Evolutionary conservation across 2,888 invertebrate genomes (phyloP), one percentile per base, ranked within the genome.

Genomic region (Nephrocerus scutellatus): DNA sequence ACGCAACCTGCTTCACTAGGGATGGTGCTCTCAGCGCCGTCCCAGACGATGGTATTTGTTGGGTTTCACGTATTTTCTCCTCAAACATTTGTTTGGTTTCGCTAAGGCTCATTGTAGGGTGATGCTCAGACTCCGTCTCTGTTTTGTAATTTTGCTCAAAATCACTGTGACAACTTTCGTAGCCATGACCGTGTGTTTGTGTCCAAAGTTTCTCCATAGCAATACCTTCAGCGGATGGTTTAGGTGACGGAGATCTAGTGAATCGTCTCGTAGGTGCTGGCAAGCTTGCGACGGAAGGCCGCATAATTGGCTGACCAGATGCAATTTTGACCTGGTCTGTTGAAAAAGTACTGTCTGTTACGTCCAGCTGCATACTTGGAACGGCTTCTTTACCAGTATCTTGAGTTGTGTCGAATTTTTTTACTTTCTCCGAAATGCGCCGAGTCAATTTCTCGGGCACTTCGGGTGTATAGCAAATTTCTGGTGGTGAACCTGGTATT

Each of bases 121-220:
- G 62, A 50, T 57, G 55, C 20, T 44, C 49, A 8, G 26, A 31
- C 16, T 50, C 51, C 2, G 44, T 41, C 24, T 50, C 47, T 7
- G 44, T 36, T 18, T 49, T 54, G 13, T 52, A 41, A 21, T 37
- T 45, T 19, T 50, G 55, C 30, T 62, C 59, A 14, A 51, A 43
- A 32, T 64, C 60, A 21, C 54, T 57, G 2, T 54, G 41, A 35
- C 47, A 44, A 21, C 49, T 54, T 35, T 57, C 55, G 36, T 60
- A 57, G 25, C 59, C 54, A 18, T 57, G 63, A 14, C 50, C 50
- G 8, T 61, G 39, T 19, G 45, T 49, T 2, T 65, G 63, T 4
- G 77, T 73, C 81, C 81, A 81, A 1, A 79, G 66, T 57, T 78
- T 80, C 48, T 81, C 80, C 80, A 81, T 81, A 39, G 74, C 72